Evolutionary conservation across 2,888 invertebrate species (phyloP).

Genomic region (Sinodicranocentrus sp.): DNA sequence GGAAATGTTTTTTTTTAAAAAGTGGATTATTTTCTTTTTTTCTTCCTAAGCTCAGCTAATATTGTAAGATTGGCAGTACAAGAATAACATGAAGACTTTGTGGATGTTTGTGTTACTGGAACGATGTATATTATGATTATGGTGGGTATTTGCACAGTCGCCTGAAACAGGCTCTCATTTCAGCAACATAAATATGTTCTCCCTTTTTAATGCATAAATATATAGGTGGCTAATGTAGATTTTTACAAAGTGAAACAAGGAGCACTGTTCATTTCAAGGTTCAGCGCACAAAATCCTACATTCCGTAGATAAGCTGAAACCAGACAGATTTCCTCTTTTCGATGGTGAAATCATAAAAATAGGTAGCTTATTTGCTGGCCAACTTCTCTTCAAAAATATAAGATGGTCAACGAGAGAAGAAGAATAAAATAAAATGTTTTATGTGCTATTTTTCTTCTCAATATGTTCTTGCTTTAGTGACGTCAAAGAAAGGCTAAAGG

Average conservation of each 20-base stretch:
- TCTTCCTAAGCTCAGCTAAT: not conserved
- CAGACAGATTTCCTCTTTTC: conserved; percentile 60
- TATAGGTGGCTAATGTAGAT: no score
- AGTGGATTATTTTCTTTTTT: not conserved
- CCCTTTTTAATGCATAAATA: not conserved
- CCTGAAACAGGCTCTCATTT: conserved; percentile 30
- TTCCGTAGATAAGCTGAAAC: conserved; percentile 57
- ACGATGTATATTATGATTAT: conserved; percentile 6
- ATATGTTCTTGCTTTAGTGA: no score
- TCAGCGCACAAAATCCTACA: conserved; percentile 64
- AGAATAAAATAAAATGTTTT: no score
- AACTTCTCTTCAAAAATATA: no score
- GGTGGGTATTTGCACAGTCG: conserved; percentile 18
- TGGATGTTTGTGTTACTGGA: conserved; percentile 42
- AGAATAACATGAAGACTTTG: not conserved
- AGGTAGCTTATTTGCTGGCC: no score
- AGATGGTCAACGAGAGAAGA: no score
- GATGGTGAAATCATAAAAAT: no score
- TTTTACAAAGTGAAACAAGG: not conserved
- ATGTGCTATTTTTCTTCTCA: no score
- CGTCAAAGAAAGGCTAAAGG: no score
- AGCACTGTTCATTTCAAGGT: conserved; percentile 49
- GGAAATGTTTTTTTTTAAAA: conserved; percentile 6
- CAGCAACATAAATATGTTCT: conserved; percentile 5
- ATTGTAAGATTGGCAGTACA: not conserved